phyloP scores from a whole-genome alignment of 2,797 vertebrate species.

The Psittacula derbiana region DNA sequence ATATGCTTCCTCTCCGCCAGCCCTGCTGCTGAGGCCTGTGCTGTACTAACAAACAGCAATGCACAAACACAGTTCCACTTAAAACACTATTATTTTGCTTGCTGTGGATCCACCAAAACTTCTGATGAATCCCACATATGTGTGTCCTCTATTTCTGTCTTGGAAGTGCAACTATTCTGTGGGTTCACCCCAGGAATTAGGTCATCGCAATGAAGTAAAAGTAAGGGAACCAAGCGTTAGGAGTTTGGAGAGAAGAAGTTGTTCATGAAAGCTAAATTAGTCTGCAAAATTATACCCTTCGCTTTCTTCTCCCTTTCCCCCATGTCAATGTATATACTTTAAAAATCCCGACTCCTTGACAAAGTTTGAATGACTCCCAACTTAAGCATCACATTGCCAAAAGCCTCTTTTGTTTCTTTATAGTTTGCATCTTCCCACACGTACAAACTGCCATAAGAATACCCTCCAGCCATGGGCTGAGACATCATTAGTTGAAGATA shows the following conservation, averaged over 20 bases:
- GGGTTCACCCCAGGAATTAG: not conserved
- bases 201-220: not conserved
- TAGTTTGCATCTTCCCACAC: conserved; percentile 15
- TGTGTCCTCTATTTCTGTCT: not conserved
- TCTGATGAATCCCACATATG: not conserved
- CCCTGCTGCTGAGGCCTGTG: not conserved
- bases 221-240: rapidly evolving
- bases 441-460: not conserved
- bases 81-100: not conserved
- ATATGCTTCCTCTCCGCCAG: not conserved
- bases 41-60: not conserved
- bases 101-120: not conserved
- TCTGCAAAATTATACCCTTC: not conserved
- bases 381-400: not conserved
- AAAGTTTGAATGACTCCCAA: not conserved
- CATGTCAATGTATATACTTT: not conserved
- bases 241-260: not conserved
- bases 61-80: not conserved
- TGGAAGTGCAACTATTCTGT: not conserved
- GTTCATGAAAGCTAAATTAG: not conserved
- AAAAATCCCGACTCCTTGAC: not conserved
- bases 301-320: not conserved
- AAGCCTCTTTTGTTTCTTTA: conserved; percentile 7
- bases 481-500: not conserved
- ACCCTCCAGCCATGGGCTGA: not conserved